phyloP scores from a whole-genome alignment of 2,113 vertebrate species.

The Lamprotornis superbus region DNA sequence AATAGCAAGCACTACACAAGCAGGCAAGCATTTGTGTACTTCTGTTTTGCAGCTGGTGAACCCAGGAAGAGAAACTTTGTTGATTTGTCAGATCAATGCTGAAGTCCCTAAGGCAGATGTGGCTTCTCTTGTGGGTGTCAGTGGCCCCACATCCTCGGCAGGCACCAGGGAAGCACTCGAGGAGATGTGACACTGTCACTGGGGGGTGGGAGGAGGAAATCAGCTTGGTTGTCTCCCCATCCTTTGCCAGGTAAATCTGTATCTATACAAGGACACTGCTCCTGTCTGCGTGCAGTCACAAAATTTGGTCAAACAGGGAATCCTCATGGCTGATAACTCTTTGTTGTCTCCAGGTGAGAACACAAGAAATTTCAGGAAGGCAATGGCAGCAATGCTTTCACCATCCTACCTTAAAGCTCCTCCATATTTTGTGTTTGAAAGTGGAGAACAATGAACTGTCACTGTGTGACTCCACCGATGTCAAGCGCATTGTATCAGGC shows the following conservation, averaged over 20 bases:
- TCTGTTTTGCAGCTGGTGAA: neutral
- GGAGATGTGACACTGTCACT: neutral
- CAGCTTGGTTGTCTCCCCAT: neutral
- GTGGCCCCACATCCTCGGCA: rapidly evolving
- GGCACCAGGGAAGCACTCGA: rapidly evolving
- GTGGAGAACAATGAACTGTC: constrained; percentile 59
- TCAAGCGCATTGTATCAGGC: neutral
- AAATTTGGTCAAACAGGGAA: neutral
- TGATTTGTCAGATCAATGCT: neutral
- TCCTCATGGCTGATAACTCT: neutral
- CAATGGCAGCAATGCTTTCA: neutral
- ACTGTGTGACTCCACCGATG: neutral
- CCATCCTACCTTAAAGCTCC: neutral
- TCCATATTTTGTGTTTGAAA: neutral
- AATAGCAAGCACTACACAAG: neutral
- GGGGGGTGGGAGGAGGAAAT: neutral
- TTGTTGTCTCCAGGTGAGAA: neutral
- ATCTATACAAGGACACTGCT: neutral
- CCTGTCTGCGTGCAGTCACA: neutral
- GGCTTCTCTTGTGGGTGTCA: neutral
- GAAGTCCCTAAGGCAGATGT: neutral
- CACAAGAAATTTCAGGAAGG: neutral
- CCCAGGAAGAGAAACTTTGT: neutral
- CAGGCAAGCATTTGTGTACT: neutral
- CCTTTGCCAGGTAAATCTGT: neutral